Evolutionary conservation across 2,113 vertebrate species (phyloP).

Genomic region (Chlorodrepanis virens): DNA sequence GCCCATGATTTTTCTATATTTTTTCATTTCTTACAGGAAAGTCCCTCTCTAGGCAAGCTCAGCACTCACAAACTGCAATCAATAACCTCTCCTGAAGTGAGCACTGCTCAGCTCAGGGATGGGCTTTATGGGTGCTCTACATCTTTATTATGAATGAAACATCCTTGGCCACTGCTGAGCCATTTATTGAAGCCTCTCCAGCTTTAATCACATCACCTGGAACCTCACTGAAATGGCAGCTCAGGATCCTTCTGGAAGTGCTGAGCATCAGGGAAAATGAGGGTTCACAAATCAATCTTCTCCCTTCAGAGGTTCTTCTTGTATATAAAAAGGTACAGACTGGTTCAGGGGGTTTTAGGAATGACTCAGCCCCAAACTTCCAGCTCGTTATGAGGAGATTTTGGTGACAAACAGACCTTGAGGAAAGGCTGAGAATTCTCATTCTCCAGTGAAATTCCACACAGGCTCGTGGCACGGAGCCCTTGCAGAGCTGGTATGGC

Average conservation of each 20-base stretch:
- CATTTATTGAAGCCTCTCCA: not conserved
- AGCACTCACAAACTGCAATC: not conserved
- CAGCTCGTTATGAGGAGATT: not conserved
- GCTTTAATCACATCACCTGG: not conserved
- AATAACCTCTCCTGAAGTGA: not conserved
- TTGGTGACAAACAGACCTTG: not conserved
- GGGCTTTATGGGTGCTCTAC: not conserved
- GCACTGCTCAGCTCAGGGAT: not conserved
- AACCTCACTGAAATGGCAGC: not conserved
- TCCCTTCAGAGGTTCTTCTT: not conserved
- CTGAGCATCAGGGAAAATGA: not conserved
- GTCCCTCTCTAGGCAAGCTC: not conserved
- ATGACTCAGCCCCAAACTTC: not conserved
- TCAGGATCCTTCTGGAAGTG: not conserved
- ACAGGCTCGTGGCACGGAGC: accelerated
- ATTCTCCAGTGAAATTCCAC: not conserved
- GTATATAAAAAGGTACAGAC: not conserved
- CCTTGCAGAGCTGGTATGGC: not conserved
- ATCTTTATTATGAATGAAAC: not conserved
- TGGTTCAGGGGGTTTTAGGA: not conserved
- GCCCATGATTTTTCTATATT: accelerated
- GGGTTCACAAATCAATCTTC: not conserved
- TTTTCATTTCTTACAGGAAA: not conserved
- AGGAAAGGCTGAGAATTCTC: not conserved
- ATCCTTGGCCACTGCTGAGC: not conserved